These are phyloP conservation scores for Notarius lentiginosus DNA, from an alignment of 2,113 vertebrate genomes.

Conservation along the genomic window DNA sequence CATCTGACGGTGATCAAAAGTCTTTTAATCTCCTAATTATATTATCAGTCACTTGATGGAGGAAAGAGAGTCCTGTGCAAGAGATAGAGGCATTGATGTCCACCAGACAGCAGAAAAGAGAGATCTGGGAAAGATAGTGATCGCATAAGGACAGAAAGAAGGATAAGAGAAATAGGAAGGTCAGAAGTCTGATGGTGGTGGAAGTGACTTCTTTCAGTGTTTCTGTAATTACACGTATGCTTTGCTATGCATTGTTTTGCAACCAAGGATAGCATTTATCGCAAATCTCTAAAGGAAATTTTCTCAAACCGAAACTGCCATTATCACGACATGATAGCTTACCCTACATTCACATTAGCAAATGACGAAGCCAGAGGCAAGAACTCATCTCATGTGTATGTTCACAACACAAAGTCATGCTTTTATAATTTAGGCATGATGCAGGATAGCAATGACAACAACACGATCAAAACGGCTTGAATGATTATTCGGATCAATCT, in stretches of 20 bases:
- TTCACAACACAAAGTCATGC: background rate
- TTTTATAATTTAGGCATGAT: background rate
- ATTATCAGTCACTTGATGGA: conserved; percentile 18
- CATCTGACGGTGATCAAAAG: conserved; percentile 3
- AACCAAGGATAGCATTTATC: background rate
- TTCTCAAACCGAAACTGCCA: background rate
- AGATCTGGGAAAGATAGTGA: background rate
- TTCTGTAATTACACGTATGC: background rate
- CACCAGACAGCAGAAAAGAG: conserved; percentile 1
- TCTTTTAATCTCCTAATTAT: conserved; percentile 42
- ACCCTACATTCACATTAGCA: background rate
- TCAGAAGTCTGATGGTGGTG: background rate
- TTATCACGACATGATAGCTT: background rate
- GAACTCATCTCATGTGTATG: too few relatives aligned
- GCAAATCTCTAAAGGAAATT: background rate
- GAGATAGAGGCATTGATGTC: background rate
- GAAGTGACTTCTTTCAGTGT: background rate
- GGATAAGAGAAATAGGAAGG: background rate
- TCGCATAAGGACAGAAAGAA: background rate
- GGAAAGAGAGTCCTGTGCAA: conserved; percentile 17
- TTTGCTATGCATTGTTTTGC: background rate
- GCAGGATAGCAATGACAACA: background rate
- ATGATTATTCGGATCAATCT: background rate
- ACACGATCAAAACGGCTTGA: background rate
- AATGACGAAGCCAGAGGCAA: background rate